Evolutionary conservation across 2,797 vertebrate genomes (phyloP).

Genomic region (Eleutherodactylus coqui): DNA sequence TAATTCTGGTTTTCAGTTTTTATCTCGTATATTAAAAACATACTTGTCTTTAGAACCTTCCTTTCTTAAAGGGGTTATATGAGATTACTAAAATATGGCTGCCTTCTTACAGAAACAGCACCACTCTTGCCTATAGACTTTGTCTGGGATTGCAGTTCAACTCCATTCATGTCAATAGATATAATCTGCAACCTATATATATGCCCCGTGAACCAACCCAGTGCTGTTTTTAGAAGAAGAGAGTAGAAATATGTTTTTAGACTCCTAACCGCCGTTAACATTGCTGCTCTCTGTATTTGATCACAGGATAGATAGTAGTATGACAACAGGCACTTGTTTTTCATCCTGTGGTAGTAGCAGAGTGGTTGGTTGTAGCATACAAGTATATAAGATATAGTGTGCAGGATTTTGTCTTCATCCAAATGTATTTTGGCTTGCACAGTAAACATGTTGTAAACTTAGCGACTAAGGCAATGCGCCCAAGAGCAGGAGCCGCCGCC

Average conservation of each 20-base stretch:
- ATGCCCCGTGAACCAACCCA: neutral
- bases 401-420: neutral
- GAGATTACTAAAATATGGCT: neutral
- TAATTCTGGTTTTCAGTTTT: neutral
- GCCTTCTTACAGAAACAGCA: neutral
- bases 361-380: too few relatives aligned
- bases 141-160: neutral
- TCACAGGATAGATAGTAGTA: neutral
- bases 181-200: too few relatives aligned
- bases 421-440: neutral
- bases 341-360: too few relatives aligned
- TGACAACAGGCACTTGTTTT: too few relatives aligned
- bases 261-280: neutral
- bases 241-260: neutral
- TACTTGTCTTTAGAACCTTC: neutral
- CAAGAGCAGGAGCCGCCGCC: neutral
- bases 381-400: too few relatives aligned
- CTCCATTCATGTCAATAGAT: neutral
- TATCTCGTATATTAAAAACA: neutral
- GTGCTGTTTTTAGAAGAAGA: neutral
- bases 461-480: neutral
- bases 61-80: neutral
- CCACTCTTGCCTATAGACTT: neutral
- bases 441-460: neutral
- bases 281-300: neutral